Evolutionary conservation across 2,888 invertebrate species (phyloP).

Genomic region (Melipona beecheii): DNA sequence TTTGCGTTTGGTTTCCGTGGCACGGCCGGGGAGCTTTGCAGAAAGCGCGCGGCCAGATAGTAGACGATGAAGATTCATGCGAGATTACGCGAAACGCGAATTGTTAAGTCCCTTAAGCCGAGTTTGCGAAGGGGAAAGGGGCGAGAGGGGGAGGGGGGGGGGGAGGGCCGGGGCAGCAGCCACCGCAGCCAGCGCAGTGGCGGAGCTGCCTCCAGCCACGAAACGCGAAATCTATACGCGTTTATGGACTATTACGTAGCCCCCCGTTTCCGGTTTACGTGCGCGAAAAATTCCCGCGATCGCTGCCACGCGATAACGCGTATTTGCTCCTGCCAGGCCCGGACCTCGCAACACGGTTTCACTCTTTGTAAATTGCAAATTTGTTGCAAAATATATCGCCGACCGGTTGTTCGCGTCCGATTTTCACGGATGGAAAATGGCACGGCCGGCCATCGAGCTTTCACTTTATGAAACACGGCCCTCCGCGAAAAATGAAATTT

Average conservation of each 20-base stretch:
- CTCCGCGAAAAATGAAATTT: conserved; percentile 12
- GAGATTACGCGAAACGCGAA: conserved; percentile 72
- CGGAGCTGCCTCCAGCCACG: conserved; percentile 4
- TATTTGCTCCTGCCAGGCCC: conserved; percentile 1
- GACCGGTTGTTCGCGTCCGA: conserved; percentile 1
- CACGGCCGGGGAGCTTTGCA: conserved; percentile 32
- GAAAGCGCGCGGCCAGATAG: conserved; percentile 45
- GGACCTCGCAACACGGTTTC: no score
- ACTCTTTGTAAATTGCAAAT: conserved; percentile 38
- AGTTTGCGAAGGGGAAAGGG: conserved; percentile 55
- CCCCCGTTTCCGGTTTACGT: conserved; percentile 42
- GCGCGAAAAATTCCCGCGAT: conserved; percentile 45
- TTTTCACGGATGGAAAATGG: conserved; percentile 21
- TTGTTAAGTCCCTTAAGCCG: conserved; percentile 72
- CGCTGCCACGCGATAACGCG: conserved; percentile 48
- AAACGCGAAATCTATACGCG: conserved; percentile 43
- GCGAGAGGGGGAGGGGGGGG: not conserved
- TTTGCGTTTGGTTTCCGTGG: conserved; percentile 27
- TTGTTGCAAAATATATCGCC: conserved; percentile 49
- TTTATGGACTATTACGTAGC: conserved; percentile 59
- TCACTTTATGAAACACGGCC: not conserved
- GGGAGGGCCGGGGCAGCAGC: no score
- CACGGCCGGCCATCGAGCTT: not conserved
- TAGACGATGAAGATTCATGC: conserved; percentile 73
- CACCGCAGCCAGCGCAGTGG: not conserved